A percentile compares a stretch with the other conserved stretches of the same genome.
Conservation (phyloP, 2,113 vertebrate genomes). For the Lagopus muta region DNA sequence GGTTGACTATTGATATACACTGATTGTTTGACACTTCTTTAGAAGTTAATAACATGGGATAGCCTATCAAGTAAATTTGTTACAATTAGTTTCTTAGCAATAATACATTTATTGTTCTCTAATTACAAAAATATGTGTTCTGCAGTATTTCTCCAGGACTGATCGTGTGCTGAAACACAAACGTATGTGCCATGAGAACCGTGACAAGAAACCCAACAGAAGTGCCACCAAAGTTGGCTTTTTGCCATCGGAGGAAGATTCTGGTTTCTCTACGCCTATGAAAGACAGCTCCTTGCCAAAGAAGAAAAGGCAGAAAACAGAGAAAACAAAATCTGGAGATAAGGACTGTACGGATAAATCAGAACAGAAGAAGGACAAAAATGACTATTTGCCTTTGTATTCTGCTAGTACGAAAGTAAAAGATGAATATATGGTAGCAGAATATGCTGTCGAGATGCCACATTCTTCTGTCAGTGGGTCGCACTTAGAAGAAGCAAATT, state of each 20-base stretch:
- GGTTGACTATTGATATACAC: neutral
- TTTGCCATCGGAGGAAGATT: conserved; percentile 82
- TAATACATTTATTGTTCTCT: neutral
- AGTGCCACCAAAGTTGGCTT: conserved; percentile 87
- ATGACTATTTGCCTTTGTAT: conserved; percentile 89
- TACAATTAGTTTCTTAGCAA: neutral
- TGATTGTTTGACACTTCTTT: neutral
- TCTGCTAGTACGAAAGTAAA: conserved; percentile 93
- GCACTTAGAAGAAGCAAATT: conserved; percentile 83
- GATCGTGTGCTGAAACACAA: conserved; percentile 98
- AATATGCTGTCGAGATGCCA: conserved; percentile 92
- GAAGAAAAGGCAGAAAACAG: conserved; percentile 94
- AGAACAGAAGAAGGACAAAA: conserved; percentile 87
- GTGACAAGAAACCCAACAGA: conserved; percentile 91
- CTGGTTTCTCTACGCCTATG: conserved; percentile 80
- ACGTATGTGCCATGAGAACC: conserved; percentile 98
- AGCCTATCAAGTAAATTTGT: neutral
- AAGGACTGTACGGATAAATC: conserved; percentile 83
- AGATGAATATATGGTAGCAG: conserved; percentile 93
- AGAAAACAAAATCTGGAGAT: conserved; percentile 83
- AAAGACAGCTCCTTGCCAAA: conserved; percentile 94
- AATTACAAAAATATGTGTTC: conserved; percentile 10
- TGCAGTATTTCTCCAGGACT: conserved; percentile 97
- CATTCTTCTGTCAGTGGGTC: conserved; percentile 84
- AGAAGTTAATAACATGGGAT: neutral